A percentile compares a stretch with the other conserved stretches of the same genome.
Conservation (phyloP, 2,797 vertebrate species). For the Peromyscus eremicus region DNA sequence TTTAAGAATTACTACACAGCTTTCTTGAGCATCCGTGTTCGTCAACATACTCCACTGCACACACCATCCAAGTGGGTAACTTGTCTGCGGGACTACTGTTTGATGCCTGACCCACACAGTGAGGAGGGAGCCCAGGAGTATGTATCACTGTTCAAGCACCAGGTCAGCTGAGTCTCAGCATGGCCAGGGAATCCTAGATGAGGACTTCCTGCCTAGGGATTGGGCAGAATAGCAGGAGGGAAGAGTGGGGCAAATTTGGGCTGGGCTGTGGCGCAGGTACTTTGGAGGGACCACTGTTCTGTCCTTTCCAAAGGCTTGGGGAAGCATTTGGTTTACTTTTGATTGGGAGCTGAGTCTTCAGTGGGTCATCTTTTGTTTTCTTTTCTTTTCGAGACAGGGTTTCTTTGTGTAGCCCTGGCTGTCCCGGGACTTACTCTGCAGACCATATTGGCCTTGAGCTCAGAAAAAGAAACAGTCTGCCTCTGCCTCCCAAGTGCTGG, state of each 20-base stretch:
- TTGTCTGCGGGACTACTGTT: conserved; percentile 90
- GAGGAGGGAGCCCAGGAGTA: conserved; percentile 96
- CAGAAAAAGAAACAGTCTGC: neutral
- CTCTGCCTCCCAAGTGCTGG: neutral
- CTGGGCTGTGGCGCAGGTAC: neutral
- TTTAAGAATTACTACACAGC: conserved; percentile 98
- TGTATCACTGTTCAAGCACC: conserved; percentile 92
- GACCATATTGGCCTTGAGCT: neutral
- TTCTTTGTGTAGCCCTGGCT: neutral
- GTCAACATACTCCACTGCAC: conserved; percentile 83
- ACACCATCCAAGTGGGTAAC: conserved; percentile 91
- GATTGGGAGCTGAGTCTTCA: conserved; percentile 8
- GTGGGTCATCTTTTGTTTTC: conserved; percentile 28
- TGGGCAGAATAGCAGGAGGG: neutral
- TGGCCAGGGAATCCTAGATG: neutral
- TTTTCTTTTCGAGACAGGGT: neutral
- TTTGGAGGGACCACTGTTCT: neutral
- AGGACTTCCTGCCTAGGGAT: neutral
- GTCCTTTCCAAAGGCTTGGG: neutral
- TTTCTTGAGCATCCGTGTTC: conserved; percentile 92
- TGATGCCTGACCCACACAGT: conserved; percentile 96
- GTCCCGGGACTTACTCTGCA: neutral
- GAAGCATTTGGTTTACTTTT: neutral
- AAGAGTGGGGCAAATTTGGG: neutral
- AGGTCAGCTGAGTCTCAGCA: conserved; percentile 88